Evolutionary conservation across 2,113 vertebrate genomes (phyloP).

Genomic region (Pedionomus torquatus): DNA sequence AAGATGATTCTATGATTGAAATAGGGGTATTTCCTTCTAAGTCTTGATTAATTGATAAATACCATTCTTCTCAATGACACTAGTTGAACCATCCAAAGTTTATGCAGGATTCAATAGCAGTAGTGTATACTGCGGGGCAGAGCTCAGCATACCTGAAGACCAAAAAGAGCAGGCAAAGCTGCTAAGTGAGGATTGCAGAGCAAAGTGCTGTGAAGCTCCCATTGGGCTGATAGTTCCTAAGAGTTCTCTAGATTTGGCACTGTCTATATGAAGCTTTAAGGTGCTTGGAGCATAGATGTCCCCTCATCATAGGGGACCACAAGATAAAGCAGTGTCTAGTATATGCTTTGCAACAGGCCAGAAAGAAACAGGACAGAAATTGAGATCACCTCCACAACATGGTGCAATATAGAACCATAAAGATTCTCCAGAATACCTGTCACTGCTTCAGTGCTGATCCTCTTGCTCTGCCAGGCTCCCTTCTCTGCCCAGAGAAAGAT

Average conservation of each 20-base stretch:
- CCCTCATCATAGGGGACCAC: neutral
- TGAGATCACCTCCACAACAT: neutral
- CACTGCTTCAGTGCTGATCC: conserved; percentile 72
- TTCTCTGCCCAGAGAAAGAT: conserved; percentile 82
- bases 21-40: neutral
- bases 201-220: neutral
- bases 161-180: neutral
- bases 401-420: neutral
- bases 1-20: neutral
- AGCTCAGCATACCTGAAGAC: neutral
- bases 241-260: neutral
- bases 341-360: neutral
- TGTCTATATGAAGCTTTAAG: neutral
- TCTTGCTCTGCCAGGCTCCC: conserved; percentile 74
- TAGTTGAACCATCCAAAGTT: neutral
- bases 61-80: neutral
- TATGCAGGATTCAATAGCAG: neutral
- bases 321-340: neutral
- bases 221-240: neutral
- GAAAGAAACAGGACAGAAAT: neutral
- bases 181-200: neutral
- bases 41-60: neutral
- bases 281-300: neutral
- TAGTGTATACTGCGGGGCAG: neutral
- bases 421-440: conserved; percentile 72